phyloP scores from a whole-genome alignment of 2,113 vertebrate genomes.

The Dicaeum eximium region DNA sequence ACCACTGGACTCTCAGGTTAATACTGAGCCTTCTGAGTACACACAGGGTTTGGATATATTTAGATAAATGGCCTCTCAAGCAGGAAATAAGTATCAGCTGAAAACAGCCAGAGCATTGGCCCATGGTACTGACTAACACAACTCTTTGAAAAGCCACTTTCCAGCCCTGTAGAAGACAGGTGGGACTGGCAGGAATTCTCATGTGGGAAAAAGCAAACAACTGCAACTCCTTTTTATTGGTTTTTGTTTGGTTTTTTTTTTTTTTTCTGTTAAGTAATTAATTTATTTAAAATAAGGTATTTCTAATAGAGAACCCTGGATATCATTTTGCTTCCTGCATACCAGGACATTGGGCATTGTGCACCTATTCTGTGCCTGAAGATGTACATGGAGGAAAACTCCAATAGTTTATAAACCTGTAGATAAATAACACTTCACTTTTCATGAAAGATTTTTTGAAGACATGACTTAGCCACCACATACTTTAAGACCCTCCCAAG shows the following conservation, averaged over 20 bases:
- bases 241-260: too few relatives aligned
- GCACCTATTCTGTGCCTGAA: neutral
- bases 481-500: neutral
- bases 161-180: neutral
- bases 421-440: neutral
- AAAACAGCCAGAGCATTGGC: neutral
- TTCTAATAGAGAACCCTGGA: neutral
- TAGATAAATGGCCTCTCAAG: neutral
- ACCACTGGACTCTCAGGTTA: neutral
- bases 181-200: neutral
- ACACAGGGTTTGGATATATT: neutral
- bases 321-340: neutral
- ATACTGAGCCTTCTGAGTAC: neutral
- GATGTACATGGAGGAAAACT: neutral
- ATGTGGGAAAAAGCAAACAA: neutral
- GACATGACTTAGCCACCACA: neutral
- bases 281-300: neutral
- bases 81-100: neutral
- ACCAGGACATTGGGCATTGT: neutral
- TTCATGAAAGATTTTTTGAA: neutral
- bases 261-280: neutral
- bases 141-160: neutral
- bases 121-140: neutral
- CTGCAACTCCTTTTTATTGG: neutral
- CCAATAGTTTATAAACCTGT: neutral